Evolutionary conservation across 2,113 vertebrate species (phyloP).

Genomic region (Malurus alboscapulatus): DNA sequence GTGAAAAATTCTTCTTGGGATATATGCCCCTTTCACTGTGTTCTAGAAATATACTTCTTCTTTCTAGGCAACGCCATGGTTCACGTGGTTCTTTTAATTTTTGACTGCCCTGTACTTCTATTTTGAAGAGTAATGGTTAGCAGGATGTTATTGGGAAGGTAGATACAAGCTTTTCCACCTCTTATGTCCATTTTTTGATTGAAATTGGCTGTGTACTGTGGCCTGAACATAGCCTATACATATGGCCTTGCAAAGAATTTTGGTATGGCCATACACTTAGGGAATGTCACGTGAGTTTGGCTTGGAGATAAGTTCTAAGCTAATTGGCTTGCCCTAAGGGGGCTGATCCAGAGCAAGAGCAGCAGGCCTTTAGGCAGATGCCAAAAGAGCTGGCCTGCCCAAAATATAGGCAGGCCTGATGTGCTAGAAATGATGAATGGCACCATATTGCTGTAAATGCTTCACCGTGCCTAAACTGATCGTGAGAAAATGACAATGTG

Average conservation of each 20-base stretch:
- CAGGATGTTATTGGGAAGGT: background rate
- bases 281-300: background rate
- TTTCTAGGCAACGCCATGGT: background rate
- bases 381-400: background rate
- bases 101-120: background rate
- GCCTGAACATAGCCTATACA: background rate
- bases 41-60: background rate
- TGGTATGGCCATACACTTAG: background rate
- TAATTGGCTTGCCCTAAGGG: rapidly evolving
- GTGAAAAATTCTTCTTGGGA: background rate
- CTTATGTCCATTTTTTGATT: background rate
- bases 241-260: background rate
- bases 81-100: background rate
- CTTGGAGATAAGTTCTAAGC: background rate
- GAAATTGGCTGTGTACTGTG: background rate
- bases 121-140: background rate
- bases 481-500: background rate
- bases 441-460: background rate
- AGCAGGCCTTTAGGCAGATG: background rate
- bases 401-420: background rate
- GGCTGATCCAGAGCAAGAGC: background rate
- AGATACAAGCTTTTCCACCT: background rate
- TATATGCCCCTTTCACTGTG: background rate
- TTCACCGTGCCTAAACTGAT: background rate
- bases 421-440: background rate